Evolutionary conservation across 2,113 vertebrate genomes (phyloP), one percentile per base, ranked within the genome.

Genomic region (Aegithalos caudatus): DNA sequence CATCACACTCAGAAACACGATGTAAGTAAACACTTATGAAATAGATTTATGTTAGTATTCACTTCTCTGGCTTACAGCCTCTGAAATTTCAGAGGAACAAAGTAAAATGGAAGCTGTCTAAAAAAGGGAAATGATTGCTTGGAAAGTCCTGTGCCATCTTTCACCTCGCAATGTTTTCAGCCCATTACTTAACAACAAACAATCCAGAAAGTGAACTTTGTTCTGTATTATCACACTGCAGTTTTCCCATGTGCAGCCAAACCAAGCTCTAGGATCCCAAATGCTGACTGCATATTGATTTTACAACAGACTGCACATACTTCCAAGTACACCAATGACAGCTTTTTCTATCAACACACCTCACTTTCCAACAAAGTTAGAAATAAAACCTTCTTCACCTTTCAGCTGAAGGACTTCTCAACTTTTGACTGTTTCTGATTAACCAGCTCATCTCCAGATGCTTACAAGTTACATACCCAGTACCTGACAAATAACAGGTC

Each of bases 401-500:
- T 70, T 62, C 77, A 73, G 38, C 42, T 87, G 40, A 86, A 45
- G 27, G 5, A 61, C 57, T 90, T 83, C 37, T 10, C 1, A 67
- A 16, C 54, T 94, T 94, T 60, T 90, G 27, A 69, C 60, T 40
- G 20, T 82, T 96, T 94, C 72, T 96, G 40, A 83, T 94, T 78
- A 97, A 91, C 67, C 60, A 80, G 25, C 51, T 90, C 31, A 45
- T 91, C 50, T 89, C 56, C 84, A 79, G 38, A 42, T 83, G 58
- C 47, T 92, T 61, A 48, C 17, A 74, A 86, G 42, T 48, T 40
- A 84, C 35, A 18, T 72, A 90, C 16, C 20, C 56, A 90, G 37
- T 31, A 42, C 67, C 56, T 53, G 47, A 92, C 62, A 81, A 71
- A 44, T 28, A 67, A n/a, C 15, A 90, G 38, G 56, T 89, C 44